Conservation (phyloP, 1,140 invertebrate species). For the Temnothorax longispinosus region DNA sequence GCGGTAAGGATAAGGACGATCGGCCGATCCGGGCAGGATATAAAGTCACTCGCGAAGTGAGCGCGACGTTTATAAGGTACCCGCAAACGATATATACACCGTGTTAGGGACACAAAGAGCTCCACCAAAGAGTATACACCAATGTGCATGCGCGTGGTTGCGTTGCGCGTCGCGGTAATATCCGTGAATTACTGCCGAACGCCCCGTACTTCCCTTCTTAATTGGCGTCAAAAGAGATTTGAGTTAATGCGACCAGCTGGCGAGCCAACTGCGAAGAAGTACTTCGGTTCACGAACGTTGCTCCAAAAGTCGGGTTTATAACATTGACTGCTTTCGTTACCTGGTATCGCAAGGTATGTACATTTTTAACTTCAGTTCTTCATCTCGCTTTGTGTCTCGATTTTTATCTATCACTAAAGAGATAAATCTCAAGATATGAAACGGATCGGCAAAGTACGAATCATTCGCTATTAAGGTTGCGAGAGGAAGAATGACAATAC, state of each 20-base stretch:
- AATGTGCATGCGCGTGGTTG: background rate
- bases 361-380: background rate
- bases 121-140: background rate
- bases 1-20: conserved; percentile 6
- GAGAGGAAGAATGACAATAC: background rate
- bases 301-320: background rate
- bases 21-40: conserved; percentile 12
- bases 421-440: background rate
- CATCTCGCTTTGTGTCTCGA: background rate
- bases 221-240: conserved; percentile 50
- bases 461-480: background rate
- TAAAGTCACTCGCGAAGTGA: conserved; percentile 58
- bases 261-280: conserved; percentile 11
- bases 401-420: background rate
- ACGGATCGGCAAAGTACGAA: background rate
- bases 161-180: conserved; percentile 22
- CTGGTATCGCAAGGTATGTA: background rate
- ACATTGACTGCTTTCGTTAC: background rate
- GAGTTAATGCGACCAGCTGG: conserved; percentile 9
- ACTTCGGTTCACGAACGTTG: background rate
- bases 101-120: conserved; percentile 41
- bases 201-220: conserved; percentile 17
- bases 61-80: conserved; percentile 63
- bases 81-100: conserved; percentile 38
- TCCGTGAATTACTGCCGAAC: conserved; percentile 53